phyloP scores from a whole-genome alignment of 2,113 vertebrate genomes.

The Myrmophylax atrothorax region DNA sequence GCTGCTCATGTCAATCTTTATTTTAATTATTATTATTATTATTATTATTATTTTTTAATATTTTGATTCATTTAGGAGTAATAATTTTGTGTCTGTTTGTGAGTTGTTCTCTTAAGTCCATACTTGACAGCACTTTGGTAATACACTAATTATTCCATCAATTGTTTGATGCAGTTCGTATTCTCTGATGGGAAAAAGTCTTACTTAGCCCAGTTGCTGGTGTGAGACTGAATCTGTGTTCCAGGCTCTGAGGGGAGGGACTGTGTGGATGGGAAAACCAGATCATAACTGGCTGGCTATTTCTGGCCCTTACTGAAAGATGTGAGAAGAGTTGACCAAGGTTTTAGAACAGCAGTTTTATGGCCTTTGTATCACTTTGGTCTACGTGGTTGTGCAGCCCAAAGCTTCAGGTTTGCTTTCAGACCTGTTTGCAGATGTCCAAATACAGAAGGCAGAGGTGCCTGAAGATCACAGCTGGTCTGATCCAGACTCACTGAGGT shows the following conservation, averaged over 20 bases:
- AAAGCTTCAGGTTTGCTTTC: neutral
- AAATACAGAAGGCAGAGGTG: neutral
- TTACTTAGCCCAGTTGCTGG: conserved; percentile 32
- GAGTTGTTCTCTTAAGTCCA: conserved; percentile 13
- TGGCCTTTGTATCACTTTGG: neutral
- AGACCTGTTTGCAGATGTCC: neutral
- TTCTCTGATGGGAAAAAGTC: conserved; percentile 67
- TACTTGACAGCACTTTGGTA: conserved; percentile 57
- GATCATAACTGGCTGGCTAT: neutral
- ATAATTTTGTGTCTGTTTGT: neutral
- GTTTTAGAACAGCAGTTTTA: neutral
- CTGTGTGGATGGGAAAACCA: neutral
- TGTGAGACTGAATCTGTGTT: conserved; percentile 12
- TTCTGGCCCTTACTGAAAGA: neutral
- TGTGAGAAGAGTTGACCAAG: neutral
- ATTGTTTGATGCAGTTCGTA: conserved; percentile 70
- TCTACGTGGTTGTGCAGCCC: neutral
- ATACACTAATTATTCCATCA: conserved; percentile 60
- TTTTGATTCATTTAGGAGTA: conserved; percentile 31
- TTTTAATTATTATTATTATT: conserved; percentile 36
- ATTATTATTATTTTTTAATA: conserved; percentile 34
- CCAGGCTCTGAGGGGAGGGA: neutral
- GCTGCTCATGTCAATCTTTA: conserved; percentile 53
- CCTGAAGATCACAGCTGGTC: fast-evolving
- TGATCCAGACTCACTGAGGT: neutral